phyloP scores from a whole-genome alignment of 2,797 vertebrate genomes.

The Aphelocoma californica region DNA sequence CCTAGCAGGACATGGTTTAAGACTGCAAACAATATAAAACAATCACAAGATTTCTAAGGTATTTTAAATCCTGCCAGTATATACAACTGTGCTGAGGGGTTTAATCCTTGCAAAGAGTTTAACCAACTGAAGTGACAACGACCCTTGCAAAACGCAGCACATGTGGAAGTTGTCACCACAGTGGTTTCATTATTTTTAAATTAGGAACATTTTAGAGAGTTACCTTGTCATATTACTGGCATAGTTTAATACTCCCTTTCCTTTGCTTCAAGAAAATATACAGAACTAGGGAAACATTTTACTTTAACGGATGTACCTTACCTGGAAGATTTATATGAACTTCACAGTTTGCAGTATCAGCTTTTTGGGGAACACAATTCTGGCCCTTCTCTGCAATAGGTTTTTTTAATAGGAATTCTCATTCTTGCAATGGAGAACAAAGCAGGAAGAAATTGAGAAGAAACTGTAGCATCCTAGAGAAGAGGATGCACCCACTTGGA shows the following conservation, averaged over 20 bases:
- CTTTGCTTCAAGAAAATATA: background rate
- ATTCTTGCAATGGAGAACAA: background rate
- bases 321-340: background rate
- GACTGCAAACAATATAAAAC: background rate
- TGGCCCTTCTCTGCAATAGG: background rate
- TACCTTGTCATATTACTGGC: background rate
- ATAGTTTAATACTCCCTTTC: background rate
- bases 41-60: background rate
- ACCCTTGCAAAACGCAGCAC: background rate
- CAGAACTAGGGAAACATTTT: background rate
- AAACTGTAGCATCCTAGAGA: background rate
- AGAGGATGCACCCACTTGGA: background rate
- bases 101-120: slow-evolving; percentile 4
- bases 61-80: background rate
- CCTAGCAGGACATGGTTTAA: background rate
- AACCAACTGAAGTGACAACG: background rate
- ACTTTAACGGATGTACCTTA: background rate
- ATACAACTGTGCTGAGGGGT: background rate
- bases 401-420: background rate
- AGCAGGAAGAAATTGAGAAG: background rate
- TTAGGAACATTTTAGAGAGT: background rate
- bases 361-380: background rate
- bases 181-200: background rate
- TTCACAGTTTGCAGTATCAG: background rate
- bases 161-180: background rate